Conservation (phyloP, 2,113 vertebrate genomes). For the Halcyon malimbica region DNA sequence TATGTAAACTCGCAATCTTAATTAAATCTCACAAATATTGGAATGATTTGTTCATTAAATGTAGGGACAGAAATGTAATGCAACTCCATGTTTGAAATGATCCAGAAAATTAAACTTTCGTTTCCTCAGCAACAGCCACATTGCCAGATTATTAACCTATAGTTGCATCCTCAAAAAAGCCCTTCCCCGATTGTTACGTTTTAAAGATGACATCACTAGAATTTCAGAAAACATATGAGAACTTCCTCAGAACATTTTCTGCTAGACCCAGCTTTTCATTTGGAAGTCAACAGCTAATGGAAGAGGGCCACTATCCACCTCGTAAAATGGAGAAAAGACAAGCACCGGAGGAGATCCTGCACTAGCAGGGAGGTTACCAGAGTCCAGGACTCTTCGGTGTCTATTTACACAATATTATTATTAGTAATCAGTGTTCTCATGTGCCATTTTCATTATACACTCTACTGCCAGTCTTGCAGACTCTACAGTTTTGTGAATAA, state of each 20-base stretch:
- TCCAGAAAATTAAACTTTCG: background rate
- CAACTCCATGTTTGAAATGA: background rate
- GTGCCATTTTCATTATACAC: background rate
- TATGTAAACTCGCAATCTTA: background rate
- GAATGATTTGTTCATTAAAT: constrained; percentile 22
- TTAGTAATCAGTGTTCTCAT: background rate
- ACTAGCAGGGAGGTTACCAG: background rate
- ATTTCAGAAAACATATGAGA: background rate
- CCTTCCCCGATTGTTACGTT: background rate
- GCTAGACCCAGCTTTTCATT: background rate
- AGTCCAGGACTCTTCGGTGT: background rate
- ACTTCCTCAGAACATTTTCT: background rate
- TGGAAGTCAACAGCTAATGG: background rate
- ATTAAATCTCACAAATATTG: constrained; percentile 31
- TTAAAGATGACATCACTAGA: background rate
- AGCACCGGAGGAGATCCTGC: background rate
- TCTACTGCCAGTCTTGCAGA: background rate
- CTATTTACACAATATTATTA: background rate
- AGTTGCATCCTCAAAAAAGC: background rate
- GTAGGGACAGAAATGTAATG: constrained; percentile 14
- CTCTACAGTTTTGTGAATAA: background rate
- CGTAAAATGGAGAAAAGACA: background rate
- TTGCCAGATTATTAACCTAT: background rate
- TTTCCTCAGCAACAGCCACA: constrained; percentile 1
- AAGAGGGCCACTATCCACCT: background rate